Evolutionary conservation across 2,113 vertebrate genomes (phyloP).

Genomic region (Pseudolaguvia tuberculata): DNA sequence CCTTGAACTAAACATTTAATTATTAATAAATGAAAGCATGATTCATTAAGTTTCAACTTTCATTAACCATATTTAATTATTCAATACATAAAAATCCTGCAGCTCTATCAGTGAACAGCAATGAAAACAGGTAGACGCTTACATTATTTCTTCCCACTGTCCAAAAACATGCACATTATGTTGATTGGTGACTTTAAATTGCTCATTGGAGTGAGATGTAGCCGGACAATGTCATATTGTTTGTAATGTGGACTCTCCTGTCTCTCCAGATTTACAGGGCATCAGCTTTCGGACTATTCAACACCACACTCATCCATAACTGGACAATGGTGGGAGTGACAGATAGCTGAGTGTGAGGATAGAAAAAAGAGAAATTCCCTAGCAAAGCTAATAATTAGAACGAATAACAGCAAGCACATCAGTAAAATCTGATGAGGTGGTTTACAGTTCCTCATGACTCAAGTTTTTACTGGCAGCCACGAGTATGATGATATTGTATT

Average conservation of each 20-base stretch:
- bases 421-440: slow-evolving; percentile 33
- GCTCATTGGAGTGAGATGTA: too few species aligned
- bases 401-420: slow-evolving; percentile 40
- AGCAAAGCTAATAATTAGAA: slow-evolving; percentile 45
- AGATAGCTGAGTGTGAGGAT: slow-evolving; percentile 32
- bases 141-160: too few species aligned
- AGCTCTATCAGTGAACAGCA: not conserved
- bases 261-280: slow-evolving; percentile 40
- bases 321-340: slow-evolving; percentile 33
- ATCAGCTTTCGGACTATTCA: slow-evolving; percentile 8
- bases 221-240: too few species aligned
- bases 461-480: not conserved
- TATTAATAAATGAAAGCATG: not conserved
- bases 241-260: too few species aligned
- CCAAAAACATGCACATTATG: too few species aligned
- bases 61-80: not conserved
- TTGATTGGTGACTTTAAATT: too few species aligned
- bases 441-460: slow-evolving; percentile 19
- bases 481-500: not conserved
- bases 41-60: not conserved
- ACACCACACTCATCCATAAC: slow-evolving; percentile 1
- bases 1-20: not conserved
- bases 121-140: not conserved
- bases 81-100: not conserved
- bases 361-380: slow-evolving; percentile 30